A percentile compares a stretch with the other conserved stretches of the same genome.
Evolutionary conservation across 2,797 vertebrate genomes (phyloP).

Genomic region (Steatocranus sp.): DNA sequence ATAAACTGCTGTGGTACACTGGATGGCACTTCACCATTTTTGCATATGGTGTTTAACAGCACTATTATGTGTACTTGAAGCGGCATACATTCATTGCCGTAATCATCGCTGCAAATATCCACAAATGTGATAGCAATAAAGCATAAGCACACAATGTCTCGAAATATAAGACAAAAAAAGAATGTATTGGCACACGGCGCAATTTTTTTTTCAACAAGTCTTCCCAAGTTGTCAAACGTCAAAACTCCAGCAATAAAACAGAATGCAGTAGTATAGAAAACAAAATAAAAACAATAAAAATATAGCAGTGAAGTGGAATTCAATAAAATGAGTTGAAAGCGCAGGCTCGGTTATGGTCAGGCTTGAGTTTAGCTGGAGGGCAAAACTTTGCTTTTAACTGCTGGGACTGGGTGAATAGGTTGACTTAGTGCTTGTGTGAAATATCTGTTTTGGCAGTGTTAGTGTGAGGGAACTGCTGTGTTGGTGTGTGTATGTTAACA

Average conservation of each 20-base stretch:
- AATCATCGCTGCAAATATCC: neutral
- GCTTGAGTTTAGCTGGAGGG: slow-evolving; percentile 48
- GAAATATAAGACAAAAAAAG: neutral
- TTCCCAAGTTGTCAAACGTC: neutral
- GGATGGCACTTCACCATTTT: neutral
- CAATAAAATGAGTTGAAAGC: slow-evolving; percentile 62
- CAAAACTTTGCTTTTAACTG: slow-evolving; percentile 56
- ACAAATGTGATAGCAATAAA: neutral
- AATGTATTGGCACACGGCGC: neutral
- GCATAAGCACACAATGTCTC: neutral
- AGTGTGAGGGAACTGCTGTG: slow-evolving; percentile 7
- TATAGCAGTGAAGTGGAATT: slow-evolving; percentile 46
- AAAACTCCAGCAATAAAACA: slow-evolving; percentile 18
- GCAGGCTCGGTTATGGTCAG: slow-evolving; percentile 50
- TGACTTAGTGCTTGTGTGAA: slow-evolving; percentile 39
- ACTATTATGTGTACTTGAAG: neutral
- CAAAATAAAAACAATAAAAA: slow-evolving; percentile 44
- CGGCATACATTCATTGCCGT: neutral
- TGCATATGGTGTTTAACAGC: neutral
- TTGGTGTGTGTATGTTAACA: slow-evolving; percentile 47
- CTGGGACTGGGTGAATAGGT: slow-evolving; percentile 41
- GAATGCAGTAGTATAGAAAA: slow-evolving; percentile 23
- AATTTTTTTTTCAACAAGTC: neutral
- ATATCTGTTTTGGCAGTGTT: slow-evolving; percentile 30
- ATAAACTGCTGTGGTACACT: neutral